A percentile compares a stretch with the other conserved stretches of the same genome.
These are phyloP conservation scores for Elegia similella DNA, from an alignment of 2,888 invertebrate species.

Conservation along the genomic window DNA sequence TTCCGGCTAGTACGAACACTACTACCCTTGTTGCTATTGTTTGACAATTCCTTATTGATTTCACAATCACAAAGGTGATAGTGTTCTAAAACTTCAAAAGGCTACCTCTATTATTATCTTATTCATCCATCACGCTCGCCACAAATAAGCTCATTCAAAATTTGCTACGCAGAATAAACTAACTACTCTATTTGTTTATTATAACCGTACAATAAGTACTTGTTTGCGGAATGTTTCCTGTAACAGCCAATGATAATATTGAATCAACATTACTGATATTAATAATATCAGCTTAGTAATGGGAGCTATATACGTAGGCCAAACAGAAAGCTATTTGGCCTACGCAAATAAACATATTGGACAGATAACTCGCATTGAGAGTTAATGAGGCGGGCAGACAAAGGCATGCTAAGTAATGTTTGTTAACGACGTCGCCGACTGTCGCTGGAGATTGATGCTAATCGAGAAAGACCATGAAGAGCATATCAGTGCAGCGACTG, in stretches of 20 bases:
- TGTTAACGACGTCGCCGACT: slow-evolving; percentile 12
- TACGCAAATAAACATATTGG: slow-evolving; percentile 12
- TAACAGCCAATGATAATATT: slow-evolving; percentile 3
- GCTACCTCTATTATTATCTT: neutral
- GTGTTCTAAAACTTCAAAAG: neutral
- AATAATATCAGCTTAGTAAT: slow-evolving; percentile 7
- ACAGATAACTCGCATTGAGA: slow-evolving; percentile 13
- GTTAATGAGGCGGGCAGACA: slow-evolving; percentile 18
- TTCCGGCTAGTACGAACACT: slow-evolving; percentile 46
- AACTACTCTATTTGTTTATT: slow-evolving; percentile 5
- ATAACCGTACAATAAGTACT: slow-evolving; percentile 2
- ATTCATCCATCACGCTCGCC: neutral
- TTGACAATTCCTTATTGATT: slow-evolving; percentile 4
- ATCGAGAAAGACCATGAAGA: slow-evolving; percentile 24
- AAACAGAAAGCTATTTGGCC: slow-evolving; percentile 1
- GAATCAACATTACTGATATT: slow-evolving; percentile 3
- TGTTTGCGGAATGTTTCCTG: slow-evolving; percentile 9
- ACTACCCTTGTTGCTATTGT: slow-evolving; percentile 16
- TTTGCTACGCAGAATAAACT: neutral
- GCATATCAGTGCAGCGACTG: slow-evolving; percentile 38
- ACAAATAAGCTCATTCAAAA: neutral
- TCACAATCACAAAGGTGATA: neutral
- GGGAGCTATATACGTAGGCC: slow-evolving; percentile 7
- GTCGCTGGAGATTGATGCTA: slow-evolving; percentile 17
- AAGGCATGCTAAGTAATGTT: slow-evolving; percentile 17